phyloP scores from a whole-genome alignment of 2,797 vertebrate genomes.

The Hipposideros larvatus region DNA sequence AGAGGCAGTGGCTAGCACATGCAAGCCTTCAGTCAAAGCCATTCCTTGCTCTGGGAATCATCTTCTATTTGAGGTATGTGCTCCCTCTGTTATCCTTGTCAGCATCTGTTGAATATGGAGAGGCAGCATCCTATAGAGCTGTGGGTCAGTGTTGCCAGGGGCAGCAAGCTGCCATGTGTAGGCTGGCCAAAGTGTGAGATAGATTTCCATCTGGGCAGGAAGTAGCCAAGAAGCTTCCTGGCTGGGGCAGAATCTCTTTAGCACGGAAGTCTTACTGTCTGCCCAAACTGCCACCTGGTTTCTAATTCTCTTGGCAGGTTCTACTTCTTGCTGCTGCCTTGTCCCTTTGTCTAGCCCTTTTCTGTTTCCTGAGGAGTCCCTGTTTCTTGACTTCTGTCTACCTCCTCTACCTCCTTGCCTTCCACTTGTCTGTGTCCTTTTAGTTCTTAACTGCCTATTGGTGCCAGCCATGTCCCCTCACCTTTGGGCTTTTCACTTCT shows the following conservation, averaged over 20 bases:
- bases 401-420: not conserved
- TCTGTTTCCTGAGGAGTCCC: constrained; percentile 18
- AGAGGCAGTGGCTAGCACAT: not conserved
- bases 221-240: not conserved
- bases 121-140: not conserved
- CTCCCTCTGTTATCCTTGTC: not conserved
- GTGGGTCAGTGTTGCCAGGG: rapidly evolving
- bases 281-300: not conserved
- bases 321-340: not conserved
- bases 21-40: not conserved
- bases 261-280: not conserved
- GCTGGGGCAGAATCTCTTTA: not conserved
- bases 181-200: not conserved
- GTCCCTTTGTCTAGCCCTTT: not conserved
- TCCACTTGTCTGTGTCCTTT: not conserved
- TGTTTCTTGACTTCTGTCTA: not conserved
- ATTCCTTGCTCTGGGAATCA: not conserved
- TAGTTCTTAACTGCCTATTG: not conserved
- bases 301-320: not conserved
- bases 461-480: not conserved
- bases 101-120: not conserved
- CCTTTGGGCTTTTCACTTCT: not conserved
- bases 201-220: not conserved
- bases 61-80: not conserved
- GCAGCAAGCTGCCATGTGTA: not conserved